Base-by-base conservation (phyloP, 2,888 invertebrate species). In the Urechis unicinctus region DNA sequence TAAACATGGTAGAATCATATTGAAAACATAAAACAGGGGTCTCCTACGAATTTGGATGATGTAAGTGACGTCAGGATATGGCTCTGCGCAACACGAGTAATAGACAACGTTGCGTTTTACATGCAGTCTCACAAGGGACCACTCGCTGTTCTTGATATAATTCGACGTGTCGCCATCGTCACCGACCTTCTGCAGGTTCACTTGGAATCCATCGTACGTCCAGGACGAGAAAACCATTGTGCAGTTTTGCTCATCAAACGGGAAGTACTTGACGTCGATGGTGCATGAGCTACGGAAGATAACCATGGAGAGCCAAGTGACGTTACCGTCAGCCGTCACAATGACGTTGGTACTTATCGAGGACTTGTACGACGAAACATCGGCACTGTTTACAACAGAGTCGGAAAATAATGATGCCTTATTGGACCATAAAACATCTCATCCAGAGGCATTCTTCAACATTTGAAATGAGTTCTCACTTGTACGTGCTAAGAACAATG, bases 141-240 rank as follows among this genome's bases (percentile, higher is more conserved):
- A 92, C 78, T 92, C 92, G 1, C 90, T 90, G 75, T 91, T 92
- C n/a, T 87, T 86, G 73, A 91, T 89, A 78, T 91, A 92, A 80
- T 91, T 91, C 64, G 87, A 87, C 51, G 87, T 84, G 78, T 92
- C 91, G 0, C 91, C 91, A 69, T 86, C 85, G 70, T 88, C 86
- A 52, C 87, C 71, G 13, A 63, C 65, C 52, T 68, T 69, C 45
- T 68, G 52, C 29, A 75, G 60, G 53, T 74, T 72, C 4, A 82
- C 70, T 61, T 79, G 79, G 47, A 69, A 77, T 9, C 80, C 80
- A 60, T 82, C 82, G 68, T 82, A 82, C 0, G 81, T 82, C 82
- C 82, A 83, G 1, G 80, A 81, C 5, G 82, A 80, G 60, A 83
- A 83, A 61, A 80, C 77, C 76, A 83, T 77, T 41, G 78, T 73